Conservation (phyloP, 2,797 vertebrate species). For the Chelonia mydas region DNA sequence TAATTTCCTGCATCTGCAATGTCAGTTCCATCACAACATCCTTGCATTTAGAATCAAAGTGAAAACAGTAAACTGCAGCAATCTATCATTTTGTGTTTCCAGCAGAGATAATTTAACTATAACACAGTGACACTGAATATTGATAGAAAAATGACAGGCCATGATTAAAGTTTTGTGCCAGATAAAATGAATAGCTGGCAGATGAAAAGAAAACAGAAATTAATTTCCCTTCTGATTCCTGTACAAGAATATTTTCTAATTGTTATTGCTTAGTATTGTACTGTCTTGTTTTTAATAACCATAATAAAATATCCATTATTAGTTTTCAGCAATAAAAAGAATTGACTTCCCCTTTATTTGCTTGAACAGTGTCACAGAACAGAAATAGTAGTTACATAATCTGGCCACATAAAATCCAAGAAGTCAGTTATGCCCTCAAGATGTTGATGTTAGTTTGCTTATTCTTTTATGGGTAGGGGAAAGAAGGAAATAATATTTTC, state of each 20-base stretch:
- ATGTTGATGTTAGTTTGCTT: background rate
- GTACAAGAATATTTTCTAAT: slow-evolving; percentile 31
- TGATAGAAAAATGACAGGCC: slow-evolving; percentile 78
- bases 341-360: slow-evolving; percentile 60
- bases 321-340: slow-evolving; percentile 63
- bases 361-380: slow-evolving; percentile 26
- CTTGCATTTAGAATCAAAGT: slow-evolving; percentile 58
- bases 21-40: background rate
- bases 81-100: slow-evolving; percentile 73
- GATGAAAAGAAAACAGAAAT: slow-evolving; percentile 69
- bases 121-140: slow-evolving; percentile 69
- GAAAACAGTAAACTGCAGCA: slow-evolving; percentile 58
- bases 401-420: slow-evolving; percentile 14
- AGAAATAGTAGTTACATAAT: slow-evolving; percentile 47
- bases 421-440: slow-evolving; percentile 36
- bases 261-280: slow-evolving; percentile 43
- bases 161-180: slow-evolving; percentile 72
- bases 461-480: slow-evolving; percentile 27
- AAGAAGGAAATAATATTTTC: slow-evolving; percentile 52
- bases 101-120: slow-evolving; percentile 77
- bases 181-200: slow-evolving; percentile 67
- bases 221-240: slow-evolving; percentile 41
- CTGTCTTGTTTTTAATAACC: slow-evolving; percentile 70
- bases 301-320: slow-evolving; percentile 73
- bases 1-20: slow-evolving; percentile 51